A percentile compares a stretch with the other conserved stretches of the same genome.
Conservation (phyloP, 2,113 vertebrate species). For the Apteryx owenii region DNA sequence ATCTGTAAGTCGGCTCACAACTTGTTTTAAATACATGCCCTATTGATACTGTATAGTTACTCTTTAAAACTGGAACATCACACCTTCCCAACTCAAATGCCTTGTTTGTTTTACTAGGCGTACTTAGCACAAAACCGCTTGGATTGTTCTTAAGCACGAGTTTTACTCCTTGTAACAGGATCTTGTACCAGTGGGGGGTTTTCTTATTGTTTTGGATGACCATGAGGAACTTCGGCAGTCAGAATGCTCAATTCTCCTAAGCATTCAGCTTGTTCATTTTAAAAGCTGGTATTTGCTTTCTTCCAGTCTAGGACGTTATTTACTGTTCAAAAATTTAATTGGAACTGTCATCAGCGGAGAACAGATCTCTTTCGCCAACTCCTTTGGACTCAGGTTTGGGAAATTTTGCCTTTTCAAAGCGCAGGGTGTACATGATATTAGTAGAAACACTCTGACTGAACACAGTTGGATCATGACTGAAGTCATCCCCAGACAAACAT, state of each 20-base stretch:
- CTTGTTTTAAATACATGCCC: background rate
- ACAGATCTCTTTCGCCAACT: background rate
- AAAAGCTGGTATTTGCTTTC: background rate
- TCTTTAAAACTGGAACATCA: background rate
- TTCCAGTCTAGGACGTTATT: background rate
- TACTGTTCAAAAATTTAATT: background rate
- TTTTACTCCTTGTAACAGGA: background rate
- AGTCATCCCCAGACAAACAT: background rate
- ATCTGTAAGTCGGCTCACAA: background rate
- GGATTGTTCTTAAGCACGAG: background rate
- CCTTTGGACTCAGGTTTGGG: background rate
- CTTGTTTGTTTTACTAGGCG: background rate
- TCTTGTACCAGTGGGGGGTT: background rate
- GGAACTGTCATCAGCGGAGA: background rate
- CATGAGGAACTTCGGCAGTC: background rate
- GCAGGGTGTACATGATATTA: background rate
- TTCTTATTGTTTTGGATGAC: background rate
- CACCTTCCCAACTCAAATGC: background rate
- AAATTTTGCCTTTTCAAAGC: background rate
- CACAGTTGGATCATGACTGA: background rate
- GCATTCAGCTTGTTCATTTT: background rate
- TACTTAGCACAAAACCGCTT: background rate
- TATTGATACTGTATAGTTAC: background rate
- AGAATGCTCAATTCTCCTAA: background rate
- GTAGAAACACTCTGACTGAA: background rate